Evolutionary conservation across 2,888 invertebrate species (phyloP).

Genomic region (Alentia gelatinosa): DNA sequence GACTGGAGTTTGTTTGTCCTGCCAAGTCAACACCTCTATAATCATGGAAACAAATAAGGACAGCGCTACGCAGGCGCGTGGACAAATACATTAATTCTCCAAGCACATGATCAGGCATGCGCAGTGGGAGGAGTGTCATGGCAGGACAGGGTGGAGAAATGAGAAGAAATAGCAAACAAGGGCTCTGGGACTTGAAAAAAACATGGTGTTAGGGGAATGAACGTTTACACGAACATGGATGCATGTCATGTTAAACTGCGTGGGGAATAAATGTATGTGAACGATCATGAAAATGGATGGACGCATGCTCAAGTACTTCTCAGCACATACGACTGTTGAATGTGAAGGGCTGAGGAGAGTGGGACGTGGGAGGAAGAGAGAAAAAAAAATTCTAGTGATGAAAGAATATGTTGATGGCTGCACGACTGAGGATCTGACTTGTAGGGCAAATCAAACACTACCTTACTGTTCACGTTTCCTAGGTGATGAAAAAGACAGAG

Average conservation of each 20-base stretch:
- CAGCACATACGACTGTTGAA: no score
- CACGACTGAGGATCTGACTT: no score
- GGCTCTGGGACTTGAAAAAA: background rate
- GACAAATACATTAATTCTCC: background rate
- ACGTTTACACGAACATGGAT: background rate
- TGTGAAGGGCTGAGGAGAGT: no score
- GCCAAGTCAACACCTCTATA: background rate
- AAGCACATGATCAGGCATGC: background rate
- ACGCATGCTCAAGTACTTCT: no score
- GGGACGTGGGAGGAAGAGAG: no score
- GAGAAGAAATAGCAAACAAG: background rate
- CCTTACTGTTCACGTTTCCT: no score
- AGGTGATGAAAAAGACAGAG: no score
- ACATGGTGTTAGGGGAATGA: background rate
- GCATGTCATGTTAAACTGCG: background rate
- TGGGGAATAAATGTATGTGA: background rate
- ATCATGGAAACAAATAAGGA: background rate
- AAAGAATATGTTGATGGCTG: no score
- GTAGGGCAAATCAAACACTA: no score
- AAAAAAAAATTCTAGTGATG: no score
- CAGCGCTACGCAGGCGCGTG: background rate
- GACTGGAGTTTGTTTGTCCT: background rate
- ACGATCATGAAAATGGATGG: background rate
- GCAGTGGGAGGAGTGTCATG: background rate
- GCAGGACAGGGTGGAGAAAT: background rate